A percentile compares a stretch with the other conserved stretches of the same genome.
phyloP scores from a whole-genome alignment of 2,113 vertebrate genomes.

The Zosterops japonicus region DNA sequence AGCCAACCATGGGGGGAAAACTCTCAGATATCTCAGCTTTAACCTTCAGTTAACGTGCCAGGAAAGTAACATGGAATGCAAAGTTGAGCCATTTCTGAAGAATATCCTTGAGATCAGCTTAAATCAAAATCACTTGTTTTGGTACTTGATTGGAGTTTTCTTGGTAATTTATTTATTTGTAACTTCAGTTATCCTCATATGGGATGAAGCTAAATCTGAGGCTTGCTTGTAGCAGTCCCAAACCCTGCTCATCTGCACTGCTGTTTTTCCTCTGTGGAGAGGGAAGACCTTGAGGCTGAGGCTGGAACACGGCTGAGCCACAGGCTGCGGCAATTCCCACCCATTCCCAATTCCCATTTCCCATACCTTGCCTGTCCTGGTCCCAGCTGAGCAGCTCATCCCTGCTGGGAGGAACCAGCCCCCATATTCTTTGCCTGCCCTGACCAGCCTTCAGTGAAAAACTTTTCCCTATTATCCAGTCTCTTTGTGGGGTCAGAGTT shows the following conservation, averaged over 20 bases:
- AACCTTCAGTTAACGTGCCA: neutral
- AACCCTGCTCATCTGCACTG: neutral
- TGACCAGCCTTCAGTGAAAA: neutral
- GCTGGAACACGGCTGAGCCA: fast-evolving
- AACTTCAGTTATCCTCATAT: neutral
- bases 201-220: neutral
- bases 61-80: neutral
- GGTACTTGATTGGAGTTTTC: neutral
- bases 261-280: neutral
- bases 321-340: neutral
- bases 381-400: neutral
- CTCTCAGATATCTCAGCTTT: neutral
- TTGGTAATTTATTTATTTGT: neutral
- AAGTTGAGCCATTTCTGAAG: neutral
- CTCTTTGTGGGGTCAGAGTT: neutral
- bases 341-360: neutral
- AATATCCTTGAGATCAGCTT: neutral
- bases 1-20: neutral
- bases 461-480: neutral
- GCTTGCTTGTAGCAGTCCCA: neutral
- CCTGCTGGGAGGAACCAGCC: neutral
- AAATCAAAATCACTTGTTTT: neutral
- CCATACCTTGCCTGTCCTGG: neutral
- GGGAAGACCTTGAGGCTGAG: neutral
- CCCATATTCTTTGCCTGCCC: neutral